A percentile compares a stretch with the other conserved stretches of the same genome.
phyloP scores from a whole-genome alignment of 2,888 invertebrate genomes.

The Limnephilus lunatus region DNA sequence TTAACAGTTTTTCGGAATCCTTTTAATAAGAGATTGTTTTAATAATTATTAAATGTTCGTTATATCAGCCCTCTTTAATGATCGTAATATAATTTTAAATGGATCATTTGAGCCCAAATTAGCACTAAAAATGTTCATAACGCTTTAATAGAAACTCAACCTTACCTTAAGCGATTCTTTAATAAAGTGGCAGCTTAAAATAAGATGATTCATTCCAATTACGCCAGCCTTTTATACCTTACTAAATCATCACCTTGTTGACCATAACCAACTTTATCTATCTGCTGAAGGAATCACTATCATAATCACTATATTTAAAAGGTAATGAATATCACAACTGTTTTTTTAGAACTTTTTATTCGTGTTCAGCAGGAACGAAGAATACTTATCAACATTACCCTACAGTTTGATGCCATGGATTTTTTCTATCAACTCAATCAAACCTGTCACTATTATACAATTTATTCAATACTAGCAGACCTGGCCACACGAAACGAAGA shows the following conservation, averaged over 20 bases:
- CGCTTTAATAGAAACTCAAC: neutral
- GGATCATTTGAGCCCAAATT: neutral
- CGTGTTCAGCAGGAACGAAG: neutral
- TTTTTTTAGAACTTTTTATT: neutral
- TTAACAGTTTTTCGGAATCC: neutral
- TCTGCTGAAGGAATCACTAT: too few relatives aligned
- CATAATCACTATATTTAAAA: neutral
- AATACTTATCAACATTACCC: neutral
- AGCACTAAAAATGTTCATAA: neutral
- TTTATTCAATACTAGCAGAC: too few relatives aligned
- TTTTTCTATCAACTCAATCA: neutral
- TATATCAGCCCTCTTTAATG: neutral
- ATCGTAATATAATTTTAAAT: neutral
- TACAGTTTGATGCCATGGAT: too few relatives aligned
- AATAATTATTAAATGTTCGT: neutral
- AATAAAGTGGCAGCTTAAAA: neutral
- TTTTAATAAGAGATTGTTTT: neutral
- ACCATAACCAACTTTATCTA: neutral
- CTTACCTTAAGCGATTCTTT: neutral
- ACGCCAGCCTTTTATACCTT: neutral
- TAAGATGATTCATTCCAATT: neutral
- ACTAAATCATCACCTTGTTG: neutral
- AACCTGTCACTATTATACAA: neutral
- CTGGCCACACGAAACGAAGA: too few relatives aligned
- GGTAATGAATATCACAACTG: neutral